Conservation (phyloP, 2,797 vertebrate species). For the Sorex maritimensis region DNA sequence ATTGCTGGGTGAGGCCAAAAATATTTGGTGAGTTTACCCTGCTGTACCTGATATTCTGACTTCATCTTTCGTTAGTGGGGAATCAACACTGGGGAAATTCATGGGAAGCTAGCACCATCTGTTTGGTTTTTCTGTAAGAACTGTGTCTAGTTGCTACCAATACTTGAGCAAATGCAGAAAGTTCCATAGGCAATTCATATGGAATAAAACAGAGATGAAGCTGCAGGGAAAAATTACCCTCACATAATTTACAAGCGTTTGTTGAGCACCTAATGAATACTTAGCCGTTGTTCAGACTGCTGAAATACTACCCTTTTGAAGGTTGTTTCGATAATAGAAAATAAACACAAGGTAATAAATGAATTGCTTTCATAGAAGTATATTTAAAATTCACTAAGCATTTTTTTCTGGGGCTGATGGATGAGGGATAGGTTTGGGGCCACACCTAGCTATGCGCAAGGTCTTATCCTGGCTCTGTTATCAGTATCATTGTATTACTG, state of each 20-base stretch:
- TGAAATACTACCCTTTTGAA: not conserved
- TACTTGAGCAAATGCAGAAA: not conserved
- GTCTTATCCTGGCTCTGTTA: too few relatives aligned
- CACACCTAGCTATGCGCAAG: too few relatives aligned
- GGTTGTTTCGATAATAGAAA: conserved; percentile 35
- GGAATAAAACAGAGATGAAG: not conserved
- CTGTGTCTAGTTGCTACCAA: not conserved
- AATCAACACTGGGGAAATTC: not conserved
- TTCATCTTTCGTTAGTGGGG: not conserved
- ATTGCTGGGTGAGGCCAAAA: too few relatives aligned
- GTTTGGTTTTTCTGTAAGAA: not conserved
- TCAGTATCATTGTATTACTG: too few relatives aligned
- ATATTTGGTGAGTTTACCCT: not conserved
- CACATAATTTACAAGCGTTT: not conserved
- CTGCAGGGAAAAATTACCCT: not conserved
- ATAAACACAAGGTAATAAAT: too few relatives aligned
- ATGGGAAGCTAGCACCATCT: not conserved
- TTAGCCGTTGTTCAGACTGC: not conserved
- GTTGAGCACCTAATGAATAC: not conserved
- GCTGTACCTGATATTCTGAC: not conserved
- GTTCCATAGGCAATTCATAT: not conserved
- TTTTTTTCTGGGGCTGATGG: too few relatives aligned
- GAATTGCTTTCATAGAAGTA: not conserved
- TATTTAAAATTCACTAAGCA: not conserved
- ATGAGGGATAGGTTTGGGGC: too few relatives aligned